These are phyloP conservation scores for Rostratula benghalensis DNA, from an alignment of 2,113 vertebrate genomes.

Conservation along the genomic window DNA sequence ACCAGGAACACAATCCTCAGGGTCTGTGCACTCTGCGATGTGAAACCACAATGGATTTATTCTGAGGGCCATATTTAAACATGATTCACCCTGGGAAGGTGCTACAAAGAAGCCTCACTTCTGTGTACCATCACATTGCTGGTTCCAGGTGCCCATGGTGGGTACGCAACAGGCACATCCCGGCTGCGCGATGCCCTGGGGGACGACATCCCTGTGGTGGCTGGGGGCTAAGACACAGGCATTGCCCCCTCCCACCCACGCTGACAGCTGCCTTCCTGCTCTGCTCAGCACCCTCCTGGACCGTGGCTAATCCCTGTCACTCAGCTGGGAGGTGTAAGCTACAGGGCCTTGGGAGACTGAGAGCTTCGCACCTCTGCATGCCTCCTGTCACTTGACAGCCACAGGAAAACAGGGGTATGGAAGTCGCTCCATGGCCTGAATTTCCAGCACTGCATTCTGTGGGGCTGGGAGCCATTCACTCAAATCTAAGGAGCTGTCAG, in stretches of 20 bases:
- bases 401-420: background rate
- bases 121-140: background rate
- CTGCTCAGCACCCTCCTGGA: background rate
- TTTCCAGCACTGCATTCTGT: background rate
- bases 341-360: background rate
- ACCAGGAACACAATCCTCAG: background rate
- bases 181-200: rapidly evolving
- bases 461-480: background rate
- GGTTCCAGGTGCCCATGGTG: background rate
- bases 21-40: background rate
- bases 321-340: background rate
- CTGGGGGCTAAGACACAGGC: background rate
- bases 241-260: rapidly evolving
- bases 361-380: background rate
- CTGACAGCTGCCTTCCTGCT: background rate
- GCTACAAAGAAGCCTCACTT: background rate
- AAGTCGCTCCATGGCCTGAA: background rate
- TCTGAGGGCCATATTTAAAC: background rate
- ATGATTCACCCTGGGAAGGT: background rate
- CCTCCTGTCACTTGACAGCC: background rate
- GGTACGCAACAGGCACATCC: background rate
- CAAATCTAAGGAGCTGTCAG: background rate
- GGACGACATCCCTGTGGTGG: rapidly evolving
- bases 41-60: background rate
- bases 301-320: background rate